phyloP scores from a whole-genome alignment of 2,888 invertebrate genomes.

The Drosophila algonquin region DNA sequence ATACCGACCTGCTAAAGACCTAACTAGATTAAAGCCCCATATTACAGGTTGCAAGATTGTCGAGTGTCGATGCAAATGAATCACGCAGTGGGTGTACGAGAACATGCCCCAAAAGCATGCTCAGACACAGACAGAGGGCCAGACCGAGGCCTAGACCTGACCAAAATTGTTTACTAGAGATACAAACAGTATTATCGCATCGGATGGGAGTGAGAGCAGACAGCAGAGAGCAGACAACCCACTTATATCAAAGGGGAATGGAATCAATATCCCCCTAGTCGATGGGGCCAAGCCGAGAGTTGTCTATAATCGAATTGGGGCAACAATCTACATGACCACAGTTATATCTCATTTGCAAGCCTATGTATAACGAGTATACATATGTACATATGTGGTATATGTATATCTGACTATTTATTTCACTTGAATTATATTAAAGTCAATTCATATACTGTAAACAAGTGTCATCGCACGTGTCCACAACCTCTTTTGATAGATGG shows the following conservation, averaged over 20 bases:
- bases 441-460: conserved; percentile 53
- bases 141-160: not conserved
- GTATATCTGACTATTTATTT: conserved; percentile 33
- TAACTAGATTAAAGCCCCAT: conserved; percentile 10
- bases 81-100: conserved; percentile 20
- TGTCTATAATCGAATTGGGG: not conserved
- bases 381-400: too few species aligned
- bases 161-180: conserved; percentile 30
- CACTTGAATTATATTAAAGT: conserved; percentile 39
- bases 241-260: conserved; percentile 8
- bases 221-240: conserved; percentile 24
- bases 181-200: conserved; percentile 11
- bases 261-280: not conserved
- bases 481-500: not conserved
- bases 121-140: not conserved
- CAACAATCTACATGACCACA: conserved; percentile 6
- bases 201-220: not conserved
- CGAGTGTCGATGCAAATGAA: conserved; percentile 19
- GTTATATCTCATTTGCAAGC: conserved; percentile 23
- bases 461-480: conserved; percentile 22
- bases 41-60: conserved; percentile 4
- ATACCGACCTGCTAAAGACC: not conserved
- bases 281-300: not conserved
- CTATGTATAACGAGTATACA: not conserved
- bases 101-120: conserved; percentile 33